phyloP scores from a whole-genome alignment of 2,113 vertebrate species.

The Forbesichthys papilliferus region DNA sequence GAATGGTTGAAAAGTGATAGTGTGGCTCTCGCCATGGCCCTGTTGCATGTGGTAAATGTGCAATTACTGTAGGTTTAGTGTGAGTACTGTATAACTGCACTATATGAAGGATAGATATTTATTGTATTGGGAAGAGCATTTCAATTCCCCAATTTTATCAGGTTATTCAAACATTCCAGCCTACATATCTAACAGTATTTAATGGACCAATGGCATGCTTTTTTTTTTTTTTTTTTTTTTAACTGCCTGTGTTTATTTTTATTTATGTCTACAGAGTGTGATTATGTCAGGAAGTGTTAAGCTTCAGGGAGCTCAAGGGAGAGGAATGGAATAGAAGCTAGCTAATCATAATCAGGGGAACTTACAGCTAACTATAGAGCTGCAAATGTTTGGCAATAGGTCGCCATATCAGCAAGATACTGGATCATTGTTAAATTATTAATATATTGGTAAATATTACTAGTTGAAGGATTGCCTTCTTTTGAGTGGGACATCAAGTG shows the following conservation, averaged over 20 bases:
- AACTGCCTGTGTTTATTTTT: constrained; percentile 56
- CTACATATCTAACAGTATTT: constrained; percentile 71
- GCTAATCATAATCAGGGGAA: constrained; percentile 46
- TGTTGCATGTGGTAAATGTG: constrained; percentile 73
- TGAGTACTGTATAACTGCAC: constrained; percentile 76
- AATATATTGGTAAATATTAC: constrained; percentile 66
- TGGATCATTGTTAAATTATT: constrained; percentile 63
- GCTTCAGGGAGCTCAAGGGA: constrained; percentile 57
- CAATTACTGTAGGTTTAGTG: constrained; percentile 80
- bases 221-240: constrained; percentile 46
- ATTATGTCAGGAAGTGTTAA: constrained; percentile 49
- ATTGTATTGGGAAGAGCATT: constrained; percentile 70
- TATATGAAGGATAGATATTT: constrained; percentile 77
- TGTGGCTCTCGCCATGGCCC: constrained; percentile 33
- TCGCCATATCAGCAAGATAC: constrained; percentile 23
- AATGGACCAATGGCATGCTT: constrained; percentile 72
- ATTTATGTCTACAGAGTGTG: constrained; percentile 55
- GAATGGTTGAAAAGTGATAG: constrained; percentile 24
- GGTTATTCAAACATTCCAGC: constrained; percentile 80
- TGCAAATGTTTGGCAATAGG: constrained; percentile 22
- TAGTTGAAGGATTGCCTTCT: constrained; percentile 46
- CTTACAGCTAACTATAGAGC: constrained; percentile 32
- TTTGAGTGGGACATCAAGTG: constrained; percentile 33
- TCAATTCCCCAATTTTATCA: constrained; percentile 70
- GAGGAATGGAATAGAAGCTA: constrained; percentile 35